A percentile compares a stretch with the other conserved stretches of the same genome.
Evolutionary conservation across 1,140 invertebrate species (phyloP).

Genomic region (Drosophila nikananu): DNA sequence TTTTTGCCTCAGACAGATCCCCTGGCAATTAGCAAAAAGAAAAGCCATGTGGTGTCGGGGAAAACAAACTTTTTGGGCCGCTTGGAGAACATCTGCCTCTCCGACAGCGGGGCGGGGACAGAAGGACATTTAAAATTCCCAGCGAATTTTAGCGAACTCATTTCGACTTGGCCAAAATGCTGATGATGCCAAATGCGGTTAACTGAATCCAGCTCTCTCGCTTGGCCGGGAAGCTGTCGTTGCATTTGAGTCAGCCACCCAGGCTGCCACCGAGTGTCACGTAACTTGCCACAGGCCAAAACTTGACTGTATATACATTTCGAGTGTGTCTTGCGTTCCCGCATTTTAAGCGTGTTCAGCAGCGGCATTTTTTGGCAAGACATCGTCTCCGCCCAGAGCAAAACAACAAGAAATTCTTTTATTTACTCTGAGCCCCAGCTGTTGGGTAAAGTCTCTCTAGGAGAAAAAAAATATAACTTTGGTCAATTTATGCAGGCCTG

Average conservation of each 20-base stretch:
- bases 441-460: conserved; percentile 1
- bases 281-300: conserved; percentile 44
- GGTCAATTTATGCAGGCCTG: conserved; percentile 21
- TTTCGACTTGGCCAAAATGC: conserved; percentile 28
- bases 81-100: conserved; percentile 9
- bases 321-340: conserved; percentile 18
- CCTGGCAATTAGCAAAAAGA: conserved; percentile 35
- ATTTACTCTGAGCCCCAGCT: conserved; percentile 19
- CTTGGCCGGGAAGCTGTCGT: conserved; percentile 16
- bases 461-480: not conserved
- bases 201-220: conserved; percentile 18
- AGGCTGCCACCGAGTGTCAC: conserved; percentile 35
- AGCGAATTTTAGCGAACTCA: conserved; percentile 28
- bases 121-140: conserved; percentile 42
- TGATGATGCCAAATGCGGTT: conserved; percentile 46
- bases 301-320: conserved; percentile 39
- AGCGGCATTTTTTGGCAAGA: conserved; percentile 12
- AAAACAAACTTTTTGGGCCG: conserved; percentile 35
- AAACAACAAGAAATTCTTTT: conserved; percentile 23
- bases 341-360: conserved; percentile 42
- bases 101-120: not conserved
- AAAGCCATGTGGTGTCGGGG: conserved; percentile 34
- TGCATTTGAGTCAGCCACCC: conserved; percentile 25
- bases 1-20: conserved; percentile 27
- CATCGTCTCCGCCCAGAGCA: conserved; percentile 13